Base-by-base conservation (phyloP, 2,113 vertebrate genomes). In the Planiliza haematocheilus region DNA sequence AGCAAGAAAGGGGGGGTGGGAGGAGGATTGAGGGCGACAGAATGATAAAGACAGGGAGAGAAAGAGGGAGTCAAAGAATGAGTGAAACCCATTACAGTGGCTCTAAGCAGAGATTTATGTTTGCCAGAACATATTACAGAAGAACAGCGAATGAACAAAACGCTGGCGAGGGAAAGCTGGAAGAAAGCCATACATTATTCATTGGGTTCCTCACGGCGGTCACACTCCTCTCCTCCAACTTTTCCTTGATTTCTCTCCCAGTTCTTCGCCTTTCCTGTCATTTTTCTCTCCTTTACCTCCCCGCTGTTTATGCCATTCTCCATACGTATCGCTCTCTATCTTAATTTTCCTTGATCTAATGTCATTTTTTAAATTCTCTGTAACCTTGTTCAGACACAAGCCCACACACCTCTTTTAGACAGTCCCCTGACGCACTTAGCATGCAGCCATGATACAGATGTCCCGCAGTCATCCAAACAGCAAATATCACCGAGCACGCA, bases 41-140 rank as follows among this genome's bases (percentile, higher is more conserved):
- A 57, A 37, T 51, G 73, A 70, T 67, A 36, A 57, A 49, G 58
- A 38, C 5, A 4, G 58, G 13, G 36, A 49, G 34, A 46, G 41
- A 48, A 46, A 17, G 52, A 14, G 48, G 52, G 49, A 64, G 64
- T 24, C 1, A 10, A 14, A 53, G 64, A 59, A 69, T 57, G 60
- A 85, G 61, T 48, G 76, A 81, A 74, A 77, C 16, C 55, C 73
- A 78, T 84, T 86, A 74, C 39, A 55, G 57, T n/a, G 18, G 67
- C 68, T 77, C 65, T 30, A 24, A 71, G 67, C 48, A 39, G 74
- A 86, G 85, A 89, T 87, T 89, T 81, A 81, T 84, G 81, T 72
- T 49, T 7, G 52, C 56, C 72, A 69, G 46, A 81, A 77, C 34
- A 53, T 83, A 78, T 85, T 77, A 77, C 74, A 74, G 71, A 69